Base-by-base conservation (phyloP, 2,797 vertebrate genomes). In the Telmatherina bonti region DNA sequence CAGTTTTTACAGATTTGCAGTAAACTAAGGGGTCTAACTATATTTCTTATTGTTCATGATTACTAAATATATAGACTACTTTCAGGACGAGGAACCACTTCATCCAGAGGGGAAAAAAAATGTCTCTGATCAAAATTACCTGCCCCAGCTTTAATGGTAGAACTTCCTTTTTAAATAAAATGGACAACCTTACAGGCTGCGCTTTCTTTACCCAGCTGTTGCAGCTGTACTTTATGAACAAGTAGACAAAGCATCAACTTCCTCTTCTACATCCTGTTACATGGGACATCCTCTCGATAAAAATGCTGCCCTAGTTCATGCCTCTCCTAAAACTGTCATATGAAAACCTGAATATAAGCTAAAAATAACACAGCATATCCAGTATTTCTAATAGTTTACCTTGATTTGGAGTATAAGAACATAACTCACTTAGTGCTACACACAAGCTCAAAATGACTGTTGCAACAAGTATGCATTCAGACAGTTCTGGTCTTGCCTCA, bases 261-360 rank as follows among this genome's bases (percentile, higher is more conserved):
- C 85, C 86, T 80, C 76, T 18, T 75, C 3, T 16, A 76, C 74
- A 74, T 87, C 83, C 80, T 78, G 74, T 69, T 77, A 57, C 24
- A 38, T 31, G 29, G 33, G 27, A 6, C 11, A 33, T 22, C 47
- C 1, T 52, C 5, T 58, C n/a, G 4, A 71, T n/a, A 43, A 66
- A 60, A 74, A 10, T 47, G 31, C 16, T 10, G 20, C 27, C 9
- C 12, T 1, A 1, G 49, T 27, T 72, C 6, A 51, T 35, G 24
- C 64, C 24, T 76, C 24, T 22, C 51, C 20, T 53, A 10, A 6
- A 0, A 7, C 43, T 51, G 26, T 16, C 6, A 36, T 41, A 12
- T 41, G 12, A 13, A 41, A 33, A 33, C 20, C 30, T 35, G 20
- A 3, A 15, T 1, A 29, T 22, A 2, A 11, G 51, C 52, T 15